These are phyloP conservation scores for Macrophya annulata DNA, from an alignment of 2,888 invertebrate genomes.

Conservation along the genomic window DNA sequence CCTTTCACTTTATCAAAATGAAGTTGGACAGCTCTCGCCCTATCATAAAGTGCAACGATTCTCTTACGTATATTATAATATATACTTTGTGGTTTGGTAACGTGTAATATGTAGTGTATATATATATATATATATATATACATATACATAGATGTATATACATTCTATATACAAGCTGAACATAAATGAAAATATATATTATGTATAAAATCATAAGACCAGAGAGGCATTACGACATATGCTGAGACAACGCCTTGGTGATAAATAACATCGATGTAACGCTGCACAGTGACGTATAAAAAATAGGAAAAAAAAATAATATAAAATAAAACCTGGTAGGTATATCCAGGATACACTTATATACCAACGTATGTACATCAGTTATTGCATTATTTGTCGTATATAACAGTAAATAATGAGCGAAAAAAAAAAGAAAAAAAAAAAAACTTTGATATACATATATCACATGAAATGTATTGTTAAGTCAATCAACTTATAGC, in stretches of 20 bases:
- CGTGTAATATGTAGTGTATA: neutral
- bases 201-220: constrained; percentile 36
- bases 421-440: neutral
- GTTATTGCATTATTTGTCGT: too few relatives aligned
- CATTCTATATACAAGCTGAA: neutral
- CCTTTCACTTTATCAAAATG: constrained; percentile 45
- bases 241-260: constrained; percentile 5
- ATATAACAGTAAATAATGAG: neutral
- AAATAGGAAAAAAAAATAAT: neutral
- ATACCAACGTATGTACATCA: neutral
- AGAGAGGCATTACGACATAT: neutral
- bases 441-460: neutral
- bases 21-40: constrained; percentile 12
- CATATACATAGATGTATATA: neutral
- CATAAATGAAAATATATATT: constrained; percentile 34
- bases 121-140: neutral
- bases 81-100: neutral
- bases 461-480: neutral
- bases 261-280: constrained; percentile 32
- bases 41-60: constrained; percentile 29
- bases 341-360: neutral
- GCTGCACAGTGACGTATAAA: neutral
- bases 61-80: neutral
- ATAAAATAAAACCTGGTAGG: neutral
- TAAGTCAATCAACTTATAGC: neutral